A percentile compares a stretch with the other conserved stretches of the same genome.
Conservation (phyloP, 2,888 invertebrate species). For the Prostheceraeus crozeri region DNA sequence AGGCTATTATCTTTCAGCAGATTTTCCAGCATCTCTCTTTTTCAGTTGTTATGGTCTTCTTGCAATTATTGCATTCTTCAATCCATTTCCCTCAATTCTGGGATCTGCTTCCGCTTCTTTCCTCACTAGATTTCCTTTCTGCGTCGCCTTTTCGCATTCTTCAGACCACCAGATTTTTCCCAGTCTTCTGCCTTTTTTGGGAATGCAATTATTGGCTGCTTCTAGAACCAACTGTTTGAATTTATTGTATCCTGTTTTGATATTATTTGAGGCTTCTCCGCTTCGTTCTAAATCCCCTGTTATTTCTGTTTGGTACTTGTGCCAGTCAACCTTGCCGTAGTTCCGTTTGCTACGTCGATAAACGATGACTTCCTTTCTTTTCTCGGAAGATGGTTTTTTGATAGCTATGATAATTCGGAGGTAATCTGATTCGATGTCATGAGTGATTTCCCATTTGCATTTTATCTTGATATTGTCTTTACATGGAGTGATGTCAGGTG, state of each 20-base stretch:
- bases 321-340: no score
- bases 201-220: no score
- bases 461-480: slow-evolving; percentile 1
- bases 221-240: no score
- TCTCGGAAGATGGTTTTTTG: no score
- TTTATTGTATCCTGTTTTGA: no score
- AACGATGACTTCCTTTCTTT: no score
- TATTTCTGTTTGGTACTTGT: no score
- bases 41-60: not conserved
- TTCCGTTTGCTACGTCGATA: no score
- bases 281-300: no score
- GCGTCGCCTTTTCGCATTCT: slow-evolving; percentile 15
- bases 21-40: slow-evolving; percentile 2
- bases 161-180: slow-evolving; percentile 17
- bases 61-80: not conserved
- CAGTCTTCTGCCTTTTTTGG: no score
- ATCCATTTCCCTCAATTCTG: not conserved
- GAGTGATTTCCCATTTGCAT: not conserved
- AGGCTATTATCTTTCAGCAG: no score
- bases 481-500: slow-evolving; percentile 19
- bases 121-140: not conserved
- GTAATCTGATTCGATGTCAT: slow-evolving; percentile 16
- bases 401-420: slow-evolving; percentile 21
- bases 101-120: not conserved
- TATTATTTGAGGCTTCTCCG: no score